Percentiles rank a stretch among this genome's conserved stretches.
phyloP scores from a whole-genome alignment of 2,797 vertebrate genomes.

The Aphelocoma californica region DNA sequence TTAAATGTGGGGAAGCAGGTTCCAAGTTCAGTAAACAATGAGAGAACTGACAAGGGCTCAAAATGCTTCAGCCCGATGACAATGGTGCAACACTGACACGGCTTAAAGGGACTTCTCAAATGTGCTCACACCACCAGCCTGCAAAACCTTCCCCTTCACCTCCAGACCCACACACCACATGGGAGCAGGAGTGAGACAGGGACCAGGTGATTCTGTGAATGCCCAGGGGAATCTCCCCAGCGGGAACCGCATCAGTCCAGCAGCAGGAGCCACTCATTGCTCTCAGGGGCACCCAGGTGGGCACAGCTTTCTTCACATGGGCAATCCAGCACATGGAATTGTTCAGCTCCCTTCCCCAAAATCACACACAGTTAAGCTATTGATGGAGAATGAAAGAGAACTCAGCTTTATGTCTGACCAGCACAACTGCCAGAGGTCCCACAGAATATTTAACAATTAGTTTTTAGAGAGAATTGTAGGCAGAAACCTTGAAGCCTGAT shows the following conservation, averaged over 20 bases:
- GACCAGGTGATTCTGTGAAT: not conserved
- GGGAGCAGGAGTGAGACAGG: not conserved
- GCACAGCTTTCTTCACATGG: accelerated
- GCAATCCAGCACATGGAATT: not conserved
- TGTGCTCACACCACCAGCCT: accelerated
- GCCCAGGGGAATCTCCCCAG: not conserved
- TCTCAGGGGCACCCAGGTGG: accelerated
- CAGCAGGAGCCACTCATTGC: not conserved
- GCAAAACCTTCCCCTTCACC: not conserved
- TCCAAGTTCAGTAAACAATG: not conserved
- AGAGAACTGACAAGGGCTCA: not conserved
- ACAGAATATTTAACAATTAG: not conserved
- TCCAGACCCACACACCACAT: accelerated
- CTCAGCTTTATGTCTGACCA: not conserved
- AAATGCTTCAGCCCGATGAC: not conserved
- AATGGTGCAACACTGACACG: accelerated
- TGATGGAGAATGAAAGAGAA: not conserved
- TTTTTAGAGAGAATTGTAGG: not conserved
- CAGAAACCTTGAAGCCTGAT: not conserved
- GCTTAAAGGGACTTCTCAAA: not conserved
- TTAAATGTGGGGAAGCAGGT: not conserved
- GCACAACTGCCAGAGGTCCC: not conserved
- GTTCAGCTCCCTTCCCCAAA: not conserved
- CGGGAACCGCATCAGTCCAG: not conserved
- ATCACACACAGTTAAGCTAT: not conserved